These are phyloP conservation scores for Pyxicephalus adspersus DNA, from an alignment of 2,113 vertebrate genomes.

Conservation along the genomic window DNA sequence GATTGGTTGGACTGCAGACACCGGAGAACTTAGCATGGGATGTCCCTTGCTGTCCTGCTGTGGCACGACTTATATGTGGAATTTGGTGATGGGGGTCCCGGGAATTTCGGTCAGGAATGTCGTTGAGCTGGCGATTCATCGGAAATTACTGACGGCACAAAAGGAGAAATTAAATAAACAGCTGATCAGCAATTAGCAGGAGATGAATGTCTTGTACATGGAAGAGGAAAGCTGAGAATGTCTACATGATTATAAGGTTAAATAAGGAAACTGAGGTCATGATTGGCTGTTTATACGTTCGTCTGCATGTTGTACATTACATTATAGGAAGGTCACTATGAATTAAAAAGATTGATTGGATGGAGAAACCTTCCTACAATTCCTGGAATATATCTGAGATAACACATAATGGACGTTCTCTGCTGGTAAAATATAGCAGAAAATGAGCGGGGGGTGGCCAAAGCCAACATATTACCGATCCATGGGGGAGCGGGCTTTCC, in stretches of 20 bases:
- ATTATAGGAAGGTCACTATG: constrained; percentile 17
- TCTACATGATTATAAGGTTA: not conserved
- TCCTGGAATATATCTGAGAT: constrained; percentile 22
- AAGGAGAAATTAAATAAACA: not conserved
- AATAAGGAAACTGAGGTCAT: constrained; percentile 1
- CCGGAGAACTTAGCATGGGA: too few relatives aligned
- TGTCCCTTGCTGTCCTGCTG: too few relatives aligned
- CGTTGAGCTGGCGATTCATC: too few relatives aligned
- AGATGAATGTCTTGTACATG: not conserved
- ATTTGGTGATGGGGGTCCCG: too few relatives aligned
- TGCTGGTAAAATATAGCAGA: constrained; percentile 19
- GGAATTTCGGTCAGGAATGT: too few relatives aligned
- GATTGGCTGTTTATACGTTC: not conserved
- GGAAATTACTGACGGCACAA: too few relatives aligned
- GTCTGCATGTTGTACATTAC: not conserved
- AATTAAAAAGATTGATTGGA: not conserved
- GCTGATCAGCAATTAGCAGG: not conserved
- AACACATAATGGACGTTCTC: constrained; percentile 40
- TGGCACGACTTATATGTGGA: too few relatives aligned
- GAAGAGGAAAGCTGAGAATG: not conserved
- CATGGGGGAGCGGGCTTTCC: too few relatives aligned
- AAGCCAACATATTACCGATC: constrained; percentile 15
- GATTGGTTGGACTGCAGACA: too few relatives aligned
- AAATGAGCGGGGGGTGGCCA: constrained; percentile 6
- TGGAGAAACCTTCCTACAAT: constrained; percentile 16